Conservation (phyloP, 2,888 invertebrate species). For the Malthinus seriepunctatus region DNA sequence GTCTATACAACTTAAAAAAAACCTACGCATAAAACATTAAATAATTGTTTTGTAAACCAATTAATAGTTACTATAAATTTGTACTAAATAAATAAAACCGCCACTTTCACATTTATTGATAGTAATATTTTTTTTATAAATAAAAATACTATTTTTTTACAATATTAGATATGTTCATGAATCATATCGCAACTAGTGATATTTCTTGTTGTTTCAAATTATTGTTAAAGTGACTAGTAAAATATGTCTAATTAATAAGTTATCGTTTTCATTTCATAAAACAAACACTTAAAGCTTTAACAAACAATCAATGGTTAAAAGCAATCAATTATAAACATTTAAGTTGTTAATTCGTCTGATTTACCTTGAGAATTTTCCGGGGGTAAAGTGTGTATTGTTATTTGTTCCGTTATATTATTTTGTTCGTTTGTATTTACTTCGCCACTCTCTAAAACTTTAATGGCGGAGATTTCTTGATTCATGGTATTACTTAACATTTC, state of each 20-base stretch:
- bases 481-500: slow-evolving; percentile 20
- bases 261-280: slow-evolving; percentile 13
- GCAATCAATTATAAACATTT: slow-evolving; percentile 1
- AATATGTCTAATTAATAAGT: slow-evolving; percentile 30
- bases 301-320: slow-evolving; percentile 1
- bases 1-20: slow-evolving; percentile 6
- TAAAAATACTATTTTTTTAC: slow-evolving; percentile 7
- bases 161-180: background rate
- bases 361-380: slow-evolving; percentile 10
- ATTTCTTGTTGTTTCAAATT: slow-evolving; percentile 10
- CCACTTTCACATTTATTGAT: slow-evolving; percentile 7
- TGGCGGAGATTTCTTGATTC: slow-evolving; percentile 4
- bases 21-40: slow-evolving; percentile 5
- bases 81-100: slow-evolving; percentile 25
- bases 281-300: slow-evolving; percentile 9
- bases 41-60: slow-evolving; percentile 1
- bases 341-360: slow-evolving; percentile 8
- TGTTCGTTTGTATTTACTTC: background rate
- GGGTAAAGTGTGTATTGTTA: slow-evolving; percentile 5
- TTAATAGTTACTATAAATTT: slow-evolving; percentile 11
- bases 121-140: slow-evolving; percentile 9
- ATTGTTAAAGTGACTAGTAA: slow-evolving; percentile 34
- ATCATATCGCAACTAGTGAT: background rate
- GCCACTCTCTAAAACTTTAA: background rate
- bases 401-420: slow-evolving; percentile 7